Evolutionary conservation across 2,113 vertebrate genomes (phyloP).

Genomic region (Myotis davidii): DNA sequence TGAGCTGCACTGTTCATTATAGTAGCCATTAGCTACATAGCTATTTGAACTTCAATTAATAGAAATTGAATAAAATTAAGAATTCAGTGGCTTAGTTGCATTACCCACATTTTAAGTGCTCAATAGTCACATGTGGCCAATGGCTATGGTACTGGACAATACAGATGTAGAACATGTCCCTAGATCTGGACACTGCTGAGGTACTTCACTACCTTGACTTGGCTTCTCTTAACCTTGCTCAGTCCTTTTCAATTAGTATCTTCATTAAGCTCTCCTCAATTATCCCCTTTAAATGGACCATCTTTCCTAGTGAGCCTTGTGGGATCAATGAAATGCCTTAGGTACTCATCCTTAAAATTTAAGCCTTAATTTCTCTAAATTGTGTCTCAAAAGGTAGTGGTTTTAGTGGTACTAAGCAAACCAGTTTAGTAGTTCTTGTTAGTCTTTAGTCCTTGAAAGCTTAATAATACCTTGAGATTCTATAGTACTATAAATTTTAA

Average conservation of each 20-base stretch:
- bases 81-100: background rate
- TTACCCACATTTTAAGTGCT: conserved; percentile 6
- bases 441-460: background rate
- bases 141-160: background rate
- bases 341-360: conserved; percentile 7
- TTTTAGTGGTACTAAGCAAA: background rate
- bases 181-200: background rate
- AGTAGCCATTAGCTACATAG: background rate
- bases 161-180: conserved; percentile 2
- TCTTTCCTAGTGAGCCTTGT: background rate
- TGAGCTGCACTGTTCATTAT: background rate
- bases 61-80: conserved; percentile 19
- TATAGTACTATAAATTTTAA: conserved; percentile 4
- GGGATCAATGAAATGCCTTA: background rate
- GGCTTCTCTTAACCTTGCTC: background rate
- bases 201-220: conserved; percentile 12
- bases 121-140: background rate
- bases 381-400: background rate
- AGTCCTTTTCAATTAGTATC: background rate
- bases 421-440: conserved; percentile 5
- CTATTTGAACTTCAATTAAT: background rate
- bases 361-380: conserved; percentile 46
- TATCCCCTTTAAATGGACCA: background rate
- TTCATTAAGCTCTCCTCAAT: background rate
- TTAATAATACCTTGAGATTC: conserved; percentile 35